Base-by-base conservation (phyloP, 37 sponge, comb jelly and placozoan species). In the Crambe crambe region DNA sequence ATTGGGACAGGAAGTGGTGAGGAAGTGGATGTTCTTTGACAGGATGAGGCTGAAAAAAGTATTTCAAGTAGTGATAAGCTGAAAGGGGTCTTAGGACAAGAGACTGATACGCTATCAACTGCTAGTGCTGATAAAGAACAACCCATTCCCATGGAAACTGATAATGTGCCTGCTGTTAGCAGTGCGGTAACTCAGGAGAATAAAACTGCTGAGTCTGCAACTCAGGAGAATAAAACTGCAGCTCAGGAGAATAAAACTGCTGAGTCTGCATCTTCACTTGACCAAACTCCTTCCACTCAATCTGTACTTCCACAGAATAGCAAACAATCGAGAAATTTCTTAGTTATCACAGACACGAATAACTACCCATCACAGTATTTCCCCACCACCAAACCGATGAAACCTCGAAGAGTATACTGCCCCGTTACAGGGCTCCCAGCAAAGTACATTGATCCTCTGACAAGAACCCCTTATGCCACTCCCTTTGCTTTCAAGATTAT, bases 361-460 rank as follows among this genome's bases (percentile, higher is more conserved):
- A 61, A 84, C 8, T 80, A 90, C 74, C 91, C 95, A 30, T n/a
- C 75, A 54, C 71, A 80, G 12, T 89, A 72, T 60, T 91, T 86
- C 42, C 89, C 90, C 0, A 30, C 41, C 10, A 12, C 39, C 4
- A 74, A 58, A 25, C 72, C 78, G 0, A n/a, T 34, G 26, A 68
- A 60, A 5, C 86, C 85, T 0, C 78, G 72, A 61, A 62, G 58
- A 6, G 59, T 30, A 39, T 81, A 84, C 64, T 99, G 99, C 74
- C 89, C 87, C 22, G 81, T 99, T 0, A 96, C 99, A 37, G 91
- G 95, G 10, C 90, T 94, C 0, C 95, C 93, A 17, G 99, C 99
- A 25, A 90, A 85, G 60, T 99, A 99, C 74, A 81, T 89, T 23
- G 99, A 99, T 72, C 97, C 99, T 9, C 58, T 96, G 6, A 99